Evolutionary conservation across 2,797 vertebrate species (phyloP), one percentile per base, ranked within the genome.

Genomic region (Oreochromis mossambicus): DNA sequence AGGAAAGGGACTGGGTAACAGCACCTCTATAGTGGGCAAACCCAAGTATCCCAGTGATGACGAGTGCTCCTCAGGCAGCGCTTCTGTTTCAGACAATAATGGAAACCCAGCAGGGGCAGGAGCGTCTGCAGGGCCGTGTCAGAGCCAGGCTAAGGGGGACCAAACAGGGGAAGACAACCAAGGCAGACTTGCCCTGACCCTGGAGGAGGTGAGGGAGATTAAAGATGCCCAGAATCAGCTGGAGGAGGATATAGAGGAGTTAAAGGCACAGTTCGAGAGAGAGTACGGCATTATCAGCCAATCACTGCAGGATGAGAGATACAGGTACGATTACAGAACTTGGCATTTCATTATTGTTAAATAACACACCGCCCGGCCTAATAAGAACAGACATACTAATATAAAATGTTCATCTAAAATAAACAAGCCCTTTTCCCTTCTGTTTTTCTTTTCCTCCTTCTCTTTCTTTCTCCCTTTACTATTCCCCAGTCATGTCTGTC

Each of bases 31-130:
- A 36, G 97, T 98, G 79, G 96, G 96, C 90, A 98, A 98, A 80
- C 92, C 97, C 41, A 98, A 98, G 88, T 98, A 99, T 0, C 95
- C 96, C 92, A 99, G 98, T 3, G 98, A 99, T 2, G 98, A 99
- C 2, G 98, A 99, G 79, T 98, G 97, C 88, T 99, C 98, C 2
- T 98, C 97, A 0, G 98, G 95, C 80, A 95, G 95, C 11, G 98
- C 98, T 0, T 99, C 98, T 0, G 97, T 96, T 85, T 99, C 98
- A 0, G 98, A 99, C 17, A 98, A 98, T 78, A 99, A 98, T 0
- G 97, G 98, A 34, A 97, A 97, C 92, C 93, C 94, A 54, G 93
- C 94, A 3, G 95, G 76, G 7, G 89, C 70, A n/a, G 91, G 73
- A 34, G 79, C 43, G 5, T 12, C 83, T 5, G 81, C 32, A 4